Base-by-base conservation (phyloP, 2,113 vertebrate species). In the Noturus placidus region DNA sequence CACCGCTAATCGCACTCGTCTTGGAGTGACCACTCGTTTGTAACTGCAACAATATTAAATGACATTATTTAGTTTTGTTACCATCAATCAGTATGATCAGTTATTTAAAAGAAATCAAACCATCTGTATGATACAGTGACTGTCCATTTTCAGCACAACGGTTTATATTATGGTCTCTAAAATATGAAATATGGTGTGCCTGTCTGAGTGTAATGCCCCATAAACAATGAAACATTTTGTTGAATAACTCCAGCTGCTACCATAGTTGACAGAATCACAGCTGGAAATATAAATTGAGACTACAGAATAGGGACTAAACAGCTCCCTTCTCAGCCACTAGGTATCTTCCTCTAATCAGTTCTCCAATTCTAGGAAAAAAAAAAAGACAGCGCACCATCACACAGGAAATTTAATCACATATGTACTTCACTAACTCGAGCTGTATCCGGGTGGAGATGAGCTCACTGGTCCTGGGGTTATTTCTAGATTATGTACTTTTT, bases 21-120 rank as follows among this genome's bases (percentile, higher is more conserved):
- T 95, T 0, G 96, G 92, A 0, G 98, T 99, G 91, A 99, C 97
- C 94, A 99, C 91, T 0, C 92, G 96, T 93, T 96, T 99, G 77
- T 99, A 99, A 92, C 98, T 99, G 93, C 13, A 88, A 85, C 9
- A 77, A 80, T 30, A 83, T 38, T n/a, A 7, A 22, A 83, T 27
- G 22, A 84, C 30, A 83, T 42, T n/a, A 70, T 82, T 87, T 54
- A 79, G 59, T 76, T 10, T 63, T 61, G 3, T 50, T 15, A 38
- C 25, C 52, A 59, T 76, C 6, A n/a, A 56, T 85, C 33, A 52
- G 27, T 20, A 76, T n/a, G 19, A 70, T 19, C 42, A 84, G 65
- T 20, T 50, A 69, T 83, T 52, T 25, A 69, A 11, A 77, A 56
- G 2, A 30, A 56, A 54, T 79, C 77, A 30, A 79, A 79, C 72